A percentile compares a stretch with the other conserved stretches of the same genome.
Conservation (phyloP, 2,113 vertebrate species). For the Hystrix brachyura region DNA sequence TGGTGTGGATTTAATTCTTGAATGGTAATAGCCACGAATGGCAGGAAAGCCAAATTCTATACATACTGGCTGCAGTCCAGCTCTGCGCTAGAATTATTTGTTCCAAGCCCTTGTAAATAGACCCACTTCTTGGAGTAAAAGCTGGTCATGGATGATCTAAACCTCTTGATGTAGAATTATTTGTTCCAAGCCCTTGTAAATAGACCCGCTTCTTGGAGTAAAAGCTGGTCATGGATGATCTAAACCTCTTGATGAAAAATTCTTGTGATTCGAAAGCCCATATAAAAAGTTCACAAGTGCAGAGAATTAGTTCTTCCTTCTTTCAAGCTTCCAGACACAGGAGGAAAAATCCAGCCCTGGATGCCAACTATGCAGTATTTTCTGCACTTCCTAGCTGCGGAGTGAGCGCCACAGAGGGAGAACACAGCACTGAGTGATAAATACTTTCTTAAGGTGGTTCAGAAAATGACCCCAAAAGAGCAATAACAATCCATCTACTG, state of each 20-base stretch:
- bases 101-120: not conserved
- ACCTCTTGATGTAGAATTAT: not conserved
- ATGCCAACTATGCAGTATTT: conserved; percentile 7
- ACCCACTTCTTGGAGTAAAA: conserved; percentile 31
- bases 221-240: not conserved
- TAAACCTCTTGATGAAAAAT: conserved; percentile 22
- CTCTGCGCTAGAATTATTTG: not conserved
- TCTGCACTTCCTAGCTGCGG: not conserved
- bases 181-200: not conserved
- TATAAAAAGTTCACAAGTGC: conserved; percentile 53
- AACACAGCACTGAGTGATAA: not conserved
- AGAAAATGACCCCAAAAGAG: not conserved
- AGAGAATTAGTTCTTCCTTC: conserved; percentile 19
- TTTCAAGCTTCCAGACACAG: not conserved
- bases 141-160: not conserved
- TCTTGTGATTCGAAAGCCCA: conserved; percentile 23
- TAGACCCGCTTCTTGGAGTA: conserved; percentile 3
- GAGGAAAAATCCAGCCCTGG: not conserved
- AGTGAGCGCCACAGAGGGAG: not conserved
- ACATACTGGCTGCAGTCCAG: not conserved
- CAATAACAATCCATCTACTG: not conserved
- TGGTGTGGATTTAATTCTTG: not conserved
- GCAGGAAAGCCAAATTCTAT: not conserved
- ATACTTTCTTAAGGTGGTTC: not conserved
- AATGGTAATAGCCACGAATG: not conserved